Percentiles rank a stretch among this genome's conserved stretches.
Conservation (phyloP, 2,888 invertebrate genomes). For the Digitonthophagus gazella region DNA sequence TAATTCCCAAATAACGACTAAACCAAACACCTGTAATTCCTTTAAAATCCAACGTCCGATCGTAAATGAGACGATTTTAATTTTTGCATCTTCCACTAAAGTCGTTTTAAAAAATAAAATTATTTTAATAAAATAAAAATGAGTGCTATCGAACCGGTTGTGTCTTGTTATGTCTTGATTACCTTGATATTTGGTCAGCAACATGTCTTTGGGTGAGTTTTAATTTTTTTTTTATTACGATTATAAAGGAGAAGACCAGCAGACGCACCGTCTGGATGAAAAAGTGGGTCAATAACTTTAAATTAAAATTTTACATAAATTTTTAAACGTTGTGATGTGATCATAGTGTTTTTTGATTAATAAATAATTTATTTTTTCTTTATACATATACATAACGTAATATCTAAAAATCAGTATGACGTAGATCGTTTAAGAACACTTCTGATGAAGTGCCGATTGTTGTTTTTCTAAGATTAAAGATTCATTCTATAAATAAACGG, state of each 20-base stretch:
- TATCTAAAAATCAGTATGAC: too few species aligned
- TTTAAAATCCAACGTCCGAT: background rate
- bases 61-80: background rate
- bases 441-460: background rate
- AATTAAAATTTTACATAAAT: background rate
- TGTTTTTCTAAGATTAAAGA: too few species aligned
- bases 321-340: too few species aligned
- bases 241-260: background rate
- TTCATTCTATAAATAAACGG: too few species aligned
- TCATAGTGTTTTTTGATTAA: too few species aligned
- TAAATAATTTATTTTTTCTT: too few species aligned
- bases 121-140: background rate
- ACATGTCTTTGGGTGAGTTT: slow-evolving; percentile 1
- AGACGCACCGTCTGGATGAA: background rate
- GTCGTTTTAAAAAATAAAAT: too few species aligned
- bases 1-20: background rate
- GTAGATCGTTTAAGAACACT: too few species aligned
- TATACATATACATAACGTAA: too few species aligned
- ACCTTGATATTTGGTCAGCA: slow-evolving; percentile 7
- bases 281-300: background rate
- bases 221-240: background rate
- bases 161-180: slow-evolving; percentile 6
- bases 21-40: background rate
- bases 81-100: too few species aligned
- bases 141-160: slow-evolving; percentile 3